These are phyloP conservation scores for Cyclura pinguis DNA, from an alignment of 2,797 vertebrate genomes.

Conservation along the genomic window DNA sequence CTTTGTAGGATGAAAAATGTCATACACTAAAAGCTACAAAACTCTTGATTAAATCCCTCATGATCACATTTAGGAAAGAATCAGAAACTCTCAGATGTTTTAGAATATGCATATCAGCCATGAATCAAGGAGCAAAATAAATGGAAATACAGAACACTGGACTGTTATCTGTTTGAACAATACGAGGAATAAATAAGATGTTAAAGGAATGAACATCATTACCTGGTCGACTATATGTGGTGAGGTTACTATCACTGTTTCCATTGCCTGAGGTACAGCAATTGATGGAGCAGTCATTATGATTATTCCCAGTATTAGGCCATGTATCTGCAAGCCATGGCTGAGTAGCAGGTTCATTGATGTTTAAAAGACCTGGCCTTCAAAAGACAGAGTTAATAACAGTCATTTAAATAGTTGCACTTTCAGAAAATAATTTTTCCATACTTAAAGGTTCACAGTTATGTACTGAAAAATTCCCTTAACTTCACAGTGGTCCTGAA, in stretches of 20 bases:
- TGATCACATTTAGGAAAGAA: neutral
- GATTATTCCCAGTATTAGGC: slow-evolving; percentile 97
- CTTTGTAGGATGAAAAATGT: neutral
- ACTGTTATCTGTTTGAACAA: neutral
- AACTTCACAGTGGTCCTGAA: neutral
- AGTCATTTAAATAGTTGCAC: slow-evolving; percentile 37
- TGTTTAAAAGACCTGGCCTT: slow-evolving; percentile 97
- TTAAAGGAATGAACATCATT: slow-evolving; percentile 6
- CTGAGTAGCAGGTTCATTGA: slow-evolving; percentile 92
- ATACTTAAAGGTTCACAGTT: neutral
- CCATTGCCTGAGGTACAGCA: slow-evolving; percentile 95
- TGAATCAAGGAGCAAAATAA: neutral
- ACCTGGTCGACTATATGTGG: slow-evolving; percentile 98
- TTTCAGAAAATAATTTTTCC: neutral
- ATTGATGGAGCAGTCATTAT: slow-evolving; percentile 98
- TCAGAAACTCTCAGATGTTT: neutral
- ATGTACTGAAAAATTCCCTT: neutral
- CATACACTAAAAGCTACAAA: neutral
- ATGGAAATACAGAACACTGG: neutral
- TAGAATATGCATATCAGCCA: neutral
- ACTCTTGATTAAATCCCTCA: neutral
- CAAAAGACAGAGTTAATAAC: slow-evolving; percentile 59
- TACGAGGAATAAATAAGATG: neutral
- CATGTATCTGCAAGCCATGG: slow-evolving; percentile 98
- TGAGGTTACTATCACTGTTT: slow-evolving; percentile 97